Conservation (phyloP, 2,888 invertebrate genomes). For the Agriotes lineatus region DNA sequence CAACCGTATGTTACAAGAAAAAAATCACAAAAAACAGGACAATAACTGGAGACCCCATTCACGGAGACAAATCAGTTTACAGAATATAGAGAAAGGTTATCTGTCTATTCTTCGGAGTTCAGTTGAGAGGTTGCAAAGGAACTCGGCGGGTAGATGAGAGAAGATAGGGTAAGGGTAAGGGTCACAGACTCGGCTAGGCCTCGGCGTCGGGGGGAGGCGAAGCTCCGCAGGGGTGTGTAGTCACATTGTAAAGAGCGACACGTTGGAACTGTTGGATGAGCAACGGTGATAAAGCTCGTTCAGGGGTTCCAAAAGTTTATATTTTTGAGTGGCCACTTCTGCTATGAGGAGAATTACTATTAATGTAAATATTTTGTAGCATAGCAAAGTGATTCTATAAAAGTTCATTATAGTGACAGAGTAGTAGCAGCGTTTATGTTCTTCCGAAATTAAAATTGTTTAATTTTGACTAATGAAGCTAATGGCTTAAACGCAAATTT, state of each 20-base stretch:
- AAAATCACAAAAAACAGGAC: constrained; percentile 49
- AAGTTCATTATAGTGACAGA: too few relatives aligned
- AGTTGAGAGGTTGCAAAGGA: constrained; percentile 50
- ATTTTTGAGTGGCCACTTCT: too few relatives aligned
- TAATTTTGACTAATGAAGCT: too few relatives aligned
- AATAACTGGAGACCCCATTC: constrained; percentile 50
- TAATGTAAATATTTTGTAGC: too few relatives aligned
- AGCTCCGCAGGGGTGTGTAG: constrained; percentile 49
- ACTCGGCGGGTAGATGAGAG: constrained; percentile 50
- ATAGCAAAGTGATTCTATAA: too few relatives aligned
- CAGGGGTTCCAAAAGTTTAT: constrained; percentile 25
- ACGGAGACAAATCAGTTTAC: constrained; percentile 54
- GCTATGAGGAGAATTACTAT: too few relatives aligned
- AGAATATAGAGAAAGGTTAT: constrained; percentile 52
- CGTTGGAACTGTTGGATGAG: constrained; percentile 47
- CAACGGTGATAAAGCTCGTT: constrained; percentile 41
- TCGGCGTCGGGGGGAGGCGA: constrained; percentile 39
- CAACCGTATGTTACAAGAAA: constrained; percentile 45
- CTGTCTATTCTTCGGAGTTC: constrained; percentile 51
- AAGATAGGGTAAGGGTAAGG: constrained; percentile 52
- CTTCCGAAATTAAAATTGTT: too few relatives aligned
- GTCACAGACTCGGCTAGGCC: constrained; percentile 45
- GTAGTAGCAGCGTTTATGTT: too few relatives aligned
- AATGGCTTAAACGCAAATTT: too few relatives aligned
- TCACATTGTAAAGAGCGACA: constrained; percentile 49